phyloP scores from a whole-genome alignment of 2,113 vertebrate genomes.

The Genyomyrus donnyi region DNA sequence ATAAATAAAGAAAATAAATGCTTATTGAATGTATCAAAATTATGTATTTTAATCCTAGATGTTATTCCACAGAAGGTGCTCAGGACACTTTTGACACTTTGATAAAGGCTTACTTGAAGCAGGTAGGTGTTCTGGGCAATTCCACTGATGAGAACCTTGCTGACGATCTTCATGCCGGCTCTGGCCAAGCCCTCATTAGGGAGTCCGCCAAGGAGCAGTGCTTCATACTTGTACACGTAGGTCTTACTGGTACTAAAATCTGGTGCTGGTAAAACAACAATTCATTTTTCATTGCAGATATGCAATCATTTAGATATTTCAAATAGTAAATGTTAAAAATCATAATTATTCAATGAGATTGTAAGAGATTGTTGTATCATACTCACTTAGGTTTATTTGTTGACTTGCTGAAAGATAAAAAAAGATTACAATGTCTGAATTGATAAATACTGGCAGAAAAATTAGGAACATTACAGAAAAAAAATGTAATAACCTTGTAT shows the following conservation, averaged over 20 bases:
- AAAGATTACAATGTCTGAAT: not conserved
- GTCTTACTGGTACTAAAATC: conserved; percentile 53
- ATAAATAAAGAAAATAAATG: not conserved
- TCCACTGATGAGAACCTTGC: conserved; percentile 61
- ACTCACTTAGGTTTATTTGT: not conserved
- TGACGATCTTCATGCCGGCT: conserved; percentile 54
- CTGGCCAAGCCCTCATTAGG: conserved; percentile 59
- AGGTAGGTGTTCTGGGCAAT: conserved; percentile 22
- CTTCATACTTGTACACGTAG: conserved; percentile 65
- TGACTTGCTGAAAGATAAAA: not conserved
- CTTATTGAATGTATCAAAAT: not conserved
- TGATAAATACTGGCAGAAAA: not conserved
- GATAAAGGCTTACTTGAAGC: not conserved
- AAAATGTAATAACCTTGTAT: not conserved
- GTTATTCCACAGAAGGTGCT: not conserved
- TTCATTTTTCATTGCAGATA: too few relatives aligned
- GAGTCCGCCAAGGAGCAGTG: conserved; percentile 55
- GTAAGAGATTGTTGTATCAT: not conserved
- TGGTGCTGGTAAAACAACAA: too few relatives aligned
- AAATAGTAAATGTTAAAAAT: not conserved
- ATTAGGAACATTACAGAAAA: not conserved
- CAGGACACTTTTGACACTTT: not conserved
- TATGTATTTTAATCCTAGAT: not conserved
- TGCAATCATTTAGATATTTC: too few relatives aligned
- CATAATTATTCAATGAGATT: not conserved